Base-by-base conservation (phyloP, 2,888 invertebrate genomes). In the Melanostoma scalare region DNA sequence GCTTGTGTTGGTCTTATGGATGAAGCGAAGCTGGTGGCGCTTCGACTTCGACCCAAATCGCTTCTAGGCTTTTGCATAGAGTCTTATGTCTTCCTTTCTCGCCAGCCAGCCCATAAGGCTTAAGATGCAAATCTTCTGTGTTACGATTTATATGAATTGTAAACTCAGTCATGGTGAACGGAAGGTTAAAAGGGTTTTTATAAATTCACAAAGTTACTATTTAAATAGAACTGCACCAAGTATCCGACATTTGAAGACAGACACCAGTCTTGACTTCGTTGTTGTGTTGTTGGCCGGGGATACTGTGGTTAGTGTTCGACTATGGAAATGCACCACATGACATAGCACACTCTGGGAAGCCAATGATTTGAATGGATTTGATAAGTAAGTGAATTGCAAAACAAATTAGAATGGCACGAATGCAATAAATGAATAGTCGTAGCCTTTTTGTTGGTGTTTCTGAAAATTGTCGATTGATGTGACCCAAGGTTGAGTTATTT, bases 131-230 rank as follows among this genome's bases (percentile, higher is more conserved):
- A 81, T 81, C 76, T 46, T 10, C 36, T 50, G 38, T 56, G 38
- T 55, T 48, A 53, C 46, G 52, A 75, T 58, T 80, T 48, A 36
- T 53, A 56, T 50, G 52, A 81, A 76, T 81, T 42, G 58, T 60
- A 20, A 65, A 71, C 35, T 71, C 75, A 69, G 61, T 50, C 63
- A 81, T 61, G 53, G 44, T 33, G 38, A 77, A 77, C 67, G 72
- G 67, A 73, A 78, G 78, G 82, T 82, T 73, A 73, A 82, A 82
- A 82, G 81, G 81, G 72, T 82, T 68, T 82, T 73, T 68, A 78
- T 69, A 68, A 73, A 82, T 58, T 78, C 63, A 44, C 31, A 50
- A 46, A 44, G 61, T 73, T 38, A 38, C 36, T 6, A 65, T 72
- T 77, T 42, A 31, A 65, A 72, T 72, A n/a, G 55, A 35, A 63